Evolutionary conservation across 2,888 invertebrate species (phyloP).

Genomic region (Prenolepis imparis): DNA sequence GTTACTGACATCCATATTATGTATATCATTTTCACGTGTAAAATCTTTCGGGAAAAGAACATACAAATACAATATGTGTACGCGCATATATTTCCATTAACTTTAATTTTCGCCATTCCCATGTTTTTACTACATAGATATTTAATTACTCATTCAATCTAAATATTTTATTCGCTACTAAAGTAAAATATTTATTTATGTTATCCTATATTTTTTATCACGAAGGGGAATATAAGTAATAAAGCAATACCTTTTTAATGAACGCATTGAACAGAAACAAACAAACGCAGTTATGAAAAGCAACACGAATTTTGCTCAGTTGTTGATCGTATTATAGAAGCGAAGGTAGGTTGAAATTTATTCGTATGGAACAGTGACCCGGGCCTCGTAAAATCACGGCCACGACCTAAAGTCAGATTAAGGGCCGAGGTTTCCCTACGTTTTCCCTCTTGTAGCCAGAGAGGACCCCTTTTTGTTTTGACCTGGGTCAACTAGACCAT

Average conservation of each 20-base stretch:
- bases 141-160: background rate
- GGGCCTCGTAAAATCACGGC: slow-evolving; percentile 68
- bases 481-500: slow-evolving; percentile 66
- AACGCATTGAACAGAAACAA: background rate
- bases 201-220: background rate
- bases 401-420: slow-evolving; percentile 71
- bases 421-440: slow-evolving; percentile 52
- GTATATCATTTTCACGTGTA: background rate
- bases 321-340: slow-evolving; percentile 61
- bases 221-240: background rate
- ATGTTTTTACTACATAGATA: background rate
- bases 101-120: background rate
- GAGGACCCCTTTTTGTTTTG: slow-evolving; percentile 46
- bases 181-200: background rate
- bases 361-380: slow-evolving; percentile 59
- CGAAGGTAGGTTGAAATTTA: slow-evolving; percentile 56
- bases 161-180: background rate
- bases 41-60: background rate
- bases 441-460: slow-evolving; percentile 36
- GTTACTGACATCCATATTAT: background rate
- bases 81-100: background rate
- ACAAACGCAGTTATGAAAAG: background rate
- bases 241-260: background rate
- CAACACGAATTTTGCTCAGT: background rate
- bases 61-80: background rate